Evolutionary conservation across 2,797 vertebrate genomes (phyloP).

Genomic region (Chaenodraco wilsoni): DNA sequence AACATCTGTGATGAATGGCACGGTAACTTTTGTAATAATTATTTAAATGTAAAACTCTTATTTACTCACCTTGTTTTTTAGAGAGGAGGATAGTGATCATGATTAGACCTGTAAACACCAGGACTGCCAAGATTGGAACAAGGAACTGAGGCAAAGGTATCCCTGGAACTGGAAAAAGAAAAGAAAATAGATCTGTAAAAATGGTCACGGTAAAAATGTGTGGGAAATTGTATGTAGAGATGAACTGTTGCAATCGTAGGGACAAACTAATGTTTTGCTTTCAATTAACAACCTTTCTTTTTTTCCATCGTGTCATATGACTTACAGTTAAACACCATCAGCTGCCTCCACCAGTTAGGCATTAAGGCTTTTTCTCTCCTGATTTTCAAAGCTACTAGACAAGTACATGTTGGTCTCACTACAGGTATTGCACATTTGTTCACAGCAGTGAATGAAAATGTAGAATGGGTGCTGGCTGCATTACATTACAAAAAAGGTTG

Average conservation of each 20-base stretch:
- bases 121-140: constrained; percentile 49
- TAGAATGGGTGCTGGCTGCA: background rate
- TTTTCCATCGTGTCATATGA: constrained; percentile 11
- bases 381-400: constrained; percentile 6
- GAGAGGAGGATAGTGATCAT: constrained; percentile 56
- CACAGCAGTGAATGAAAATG: background rate
- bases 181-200: constrained; percentile 20
- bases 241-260: background rate
- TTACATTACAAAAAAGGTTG: background rate
- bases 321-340: constrained; percentile 10
- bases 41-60: background rate
- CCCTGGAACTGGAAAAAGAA: constrained; percentile 42
- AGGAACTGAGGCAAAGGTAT: constrained; percentile 44
- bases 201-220: background rate
- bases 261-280: background rate
- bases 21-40: background rate
- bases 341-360: constrained; percentile 8
- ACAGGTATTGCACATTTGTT: too few species aligned
- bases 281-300: background rate
- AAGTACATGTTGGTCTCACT: too few species aligned
- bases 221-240: background rate
- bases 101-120: constrained; percentile 45
- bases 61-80: constrained; percentile 60
- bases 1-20: background rate
- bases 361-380: background rate